Conservation (phyloP, 2,797 vertebrate species). For the Pitangus sulphuratus region DNA sequence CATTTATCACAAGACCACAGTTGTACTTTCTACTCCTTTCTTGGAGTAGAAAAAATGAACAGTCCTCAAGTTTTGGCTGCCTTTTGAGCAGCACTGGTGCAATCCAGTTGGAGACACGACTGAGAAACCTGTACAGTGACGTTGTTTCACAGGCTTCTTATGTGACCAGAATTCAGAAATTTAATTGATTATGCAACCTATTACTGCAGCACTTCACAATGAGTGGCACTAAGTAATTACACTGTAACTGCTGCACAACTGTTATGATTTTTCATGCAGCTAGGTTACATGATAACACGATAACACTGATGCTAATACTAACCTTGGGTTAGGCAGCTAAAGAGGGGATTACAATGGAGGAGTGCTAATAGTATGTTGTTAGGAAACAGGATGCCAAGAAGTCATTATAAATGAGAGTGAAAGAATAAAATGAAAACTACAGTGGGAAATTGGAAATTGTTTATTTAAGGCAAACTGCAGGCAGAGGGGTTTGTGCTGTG, state of each 20-base stretch:
- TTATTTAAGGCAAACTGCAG: neutral
- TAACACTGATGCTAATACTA: conserved; percentile 25
- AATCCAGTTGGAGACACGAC: neutral
- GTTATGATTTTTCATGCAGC: conserved; percentile 41
- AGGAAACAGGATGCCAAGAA: conserved; percentile 27
- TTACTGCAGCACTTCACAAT: conserved; percentile 11
- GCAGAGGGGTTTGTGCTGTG: neutral
- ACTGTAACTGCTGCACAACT: conserved; percentile 41
- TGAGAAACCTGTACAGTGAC: conserved; percentile 25
- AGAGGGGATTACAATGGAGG: conserved; percentile 33
- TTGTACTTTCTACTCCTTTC: neutral
- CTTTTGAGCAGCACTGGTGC: neutral
- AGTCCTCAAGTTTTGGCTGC: neutral
- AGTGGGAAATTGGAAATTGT: neutral
- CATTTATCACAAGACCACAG: neutral
- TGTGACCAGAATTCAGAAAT: conserved; percentile 27
- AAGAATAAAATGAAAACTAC: neutral
- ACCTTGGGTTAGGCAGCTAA: conserved; percentile 35
- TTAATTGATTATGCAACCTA: conserved; percentile 17
- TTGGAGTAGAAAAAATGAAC: neutral
- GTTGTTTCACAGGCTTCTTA: neutral
- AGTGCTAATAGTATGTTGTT: conserved; percentile 25
- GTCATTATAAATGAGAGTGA: neutral
- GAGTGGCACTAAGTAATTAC: conserved; percentile 52
- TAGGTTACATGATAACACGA: conserved; percentile 46